A percentile compares a stretch with the other conserved stretches of the same genome.
Conservation (phyloP, 2,113 vertebrate genomes). For the Misgurnus anguillicaudatus region DNA sequence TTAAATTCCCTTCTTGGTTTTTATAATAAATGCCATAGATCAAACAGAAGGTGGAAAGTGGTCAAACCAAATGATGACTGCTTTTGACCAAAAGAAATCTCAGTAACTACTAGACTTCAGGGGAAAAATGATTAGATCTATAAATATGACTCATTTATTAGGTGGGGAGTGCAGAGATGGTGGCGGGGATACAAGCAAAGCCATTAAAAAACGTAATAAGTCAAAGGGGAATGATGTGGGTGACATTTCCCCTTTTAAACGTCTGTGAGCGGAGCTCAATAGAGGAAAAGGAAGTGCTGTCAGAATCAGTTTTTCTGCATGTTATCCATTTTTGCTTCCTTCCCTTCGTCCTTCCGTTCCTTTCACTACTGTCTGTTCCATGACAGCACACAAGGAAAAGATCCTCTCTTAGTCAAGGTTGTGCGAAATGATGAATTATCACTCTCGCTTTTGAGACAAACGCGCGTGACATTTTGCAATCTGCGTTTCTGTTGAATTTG, state of each 20-base stretch:
- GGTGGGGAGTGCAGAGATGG: neutral
- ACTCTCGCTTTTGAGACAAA: neutral
- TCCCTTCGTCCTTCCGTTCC: constrained; percentile 51
- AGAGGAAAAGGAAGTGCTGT: constrained; percentile 67
- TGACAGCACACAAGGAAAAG: constrained; percentile 21
- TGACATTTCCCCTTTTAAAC: constrained; percentile 54
- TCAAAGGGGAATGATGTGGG: constrained; percentile 32
- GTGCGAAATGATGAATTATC: neutral
- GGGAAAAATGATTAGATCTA: neutral
- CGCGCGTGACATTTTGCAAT: neutral
- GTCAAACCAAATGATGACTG: too few species aligned
- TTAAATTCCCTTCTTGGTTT: too few species aligned
- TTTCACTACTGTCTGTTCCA: constrained; percentile 52
- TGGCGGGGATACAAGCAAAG: constrained; percentile 7
- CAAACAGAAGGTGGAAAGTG: too few species aligned
- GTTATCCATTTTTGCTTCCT: constrained; percentile 62
- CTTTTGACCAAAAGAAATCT: too few species aligned
- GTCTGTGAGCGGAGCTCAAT: constrained; percentile 52
- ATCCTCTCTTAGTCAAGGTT: constrained; percentile 19
- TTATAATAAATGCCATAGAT: too few species aligned
- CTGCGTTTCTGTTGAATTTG: neutral
- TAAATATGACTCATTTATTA: neutral
- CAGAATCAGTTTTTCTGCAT: constrained; percentile 62
- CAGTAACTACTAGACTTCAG: too few species aligned
- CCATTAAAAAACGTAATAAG: constrained; percentile 20